phyloP scores from a whole-genome alignment of 2,113 vertebrate species.

The Datnioides undecimradiatus region DNA sequence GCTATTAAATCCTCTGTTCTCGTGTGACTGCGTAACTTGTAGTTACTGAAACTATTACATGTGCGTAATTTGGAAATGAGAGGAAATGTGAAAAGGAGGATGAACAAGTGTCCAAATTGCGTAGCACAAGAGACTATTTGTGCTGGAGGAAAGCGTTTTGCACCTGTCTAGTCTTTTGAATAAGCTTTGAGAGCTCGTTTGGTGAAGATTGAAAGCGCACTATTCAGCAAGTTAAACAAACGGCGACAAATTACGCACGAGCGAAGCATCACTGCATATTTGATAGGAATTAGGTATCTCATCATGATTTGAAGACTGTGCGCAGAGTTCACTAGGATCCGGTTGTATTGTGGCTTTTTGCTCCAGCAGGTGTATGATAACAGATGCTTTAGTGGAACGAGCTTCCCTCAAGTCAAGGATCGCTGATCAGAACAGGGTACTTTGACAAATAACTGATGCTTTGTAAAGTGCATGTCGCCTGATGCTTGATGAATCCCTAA shows the following conservation, averaged over 20 bases:
- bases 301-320: slow-evolving; percentile 8
- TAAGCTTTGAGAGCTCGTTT: slow-evolving; percentile 14
- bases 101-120: slow-evolving; percentile 37
- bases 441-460: slow-evolving; percentile 37
- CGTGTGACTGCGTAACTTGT: slow-evolving; percentile 25
- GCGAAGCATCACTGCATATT: slow-evolving; percentile 2
- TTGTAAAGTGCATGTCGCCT: slow-evolving; percentile 46
- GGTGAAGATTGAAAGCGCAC: slow-evolving; percentile 25
- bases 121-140: background rate
- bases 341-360: background rate
- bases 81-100: background rate
- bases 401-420: slow-evolving; percentile 15
- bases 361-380: slow-evolving; percentile 40
- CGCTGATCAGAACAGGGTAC: slow-evolving; percentile 10
- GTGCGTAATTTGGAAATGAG: slow-evolving; percentile 65
- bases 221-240: slow-evolving; percentile 51
- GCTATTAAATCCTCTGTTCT: background rate
- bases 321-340: background rate
- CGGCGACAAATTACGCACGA: slow-evolving; percentile 64
- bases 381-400: background rate
- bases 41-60: slow-evolving; percentile 28
- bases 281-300: slow-evolving; percentile 9
- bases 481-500: slow-evolving; percentile 5
- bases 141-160: slow-evolving; percentile 15
- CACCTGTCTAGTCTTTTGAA: slow-evolving; percentile 29